phyloP scores from a whole-genome alignment of 2,888 invertebrate species.

The Buathra laborator region DNA sequence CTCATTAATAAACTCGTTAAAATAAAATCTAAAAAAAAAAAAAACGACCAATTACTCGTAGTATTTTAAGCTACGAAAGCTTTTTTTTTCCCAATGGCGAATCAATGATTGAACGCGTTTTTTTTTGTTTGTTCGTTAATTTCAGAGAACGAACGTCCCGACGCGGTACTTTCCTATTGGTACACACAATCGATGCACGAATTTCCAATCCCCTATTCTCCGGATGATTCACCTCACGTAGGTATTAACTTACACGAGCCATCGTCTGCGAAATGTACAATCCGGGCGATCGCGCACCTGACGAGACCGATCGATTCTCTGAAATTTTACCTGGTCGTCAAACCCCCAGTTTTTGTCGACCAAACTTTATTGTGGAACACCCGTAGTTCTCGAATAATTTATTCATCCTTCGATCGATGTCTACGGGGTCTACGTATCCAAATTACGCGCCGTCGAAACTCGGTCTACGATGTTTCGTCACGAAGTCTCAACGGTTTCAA shows the following conservation, averaged over 20 bases:
- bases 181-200: conserved; percentile 11
- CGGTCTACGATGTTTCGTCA: conserved; percentile 31
- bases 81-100: not conserved
- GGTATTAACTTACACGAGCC: conserved; percentile 42
- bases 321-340: conserved; percentile 36
- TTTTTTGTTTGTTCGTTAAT: not conserved
- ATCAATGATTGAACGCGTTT: not conserved
- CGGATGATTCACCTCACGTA: conserved; percentile 59
- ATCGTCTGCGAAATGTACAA: conserved; percentile 41
- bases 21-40: too few species aligned
- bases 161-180: conserved; percentile 9
- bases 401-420: conserved; percentile 59
- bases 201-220: conserved; percentile 38
- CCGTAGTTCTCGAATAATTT: conserved; percentile 27
- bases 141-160: not conserved
- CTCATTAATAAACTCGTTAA: too few species aligned
- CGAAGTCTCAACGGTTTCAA: conserved; percentile 13
- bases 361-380: conserved; percentile 13
- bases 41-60: too few species aligned
- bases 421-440: conserved; percentile 39
- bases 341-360: conserved; percentile 13
- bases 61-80: too few species aligned
- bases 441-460: conserved; percentile 42
- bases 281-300: conserved; percentile 32
- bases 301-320: conserved; percentile 49